Evolutionary conservation across 1,140 invertebrate genomes (phyloP), one percentile per base, ranked within the genome.

Genomic region (Physella acuta): DNA sequence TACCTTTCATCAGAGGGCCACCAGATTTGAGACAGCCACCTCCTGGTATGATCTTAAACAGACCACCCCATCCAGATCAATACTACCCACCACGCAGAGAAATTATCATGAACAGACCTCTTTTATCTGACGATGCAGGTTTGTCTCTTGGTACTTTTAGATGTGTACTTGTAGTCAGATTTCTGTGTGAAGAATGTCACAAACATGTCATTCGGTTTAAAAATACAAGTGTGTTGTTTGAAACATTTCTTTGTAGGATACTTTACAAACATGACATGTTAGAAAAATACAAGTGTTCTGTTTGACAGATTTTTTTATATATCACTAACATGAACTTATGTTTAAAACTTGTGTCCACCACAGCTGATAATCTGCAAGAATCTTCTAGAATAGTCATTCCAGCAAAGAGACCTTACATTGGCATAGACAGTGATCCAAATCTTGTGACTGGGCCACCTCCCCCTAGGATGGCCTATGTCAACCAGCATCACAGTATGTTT

Each of bases 381-480:
- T 53, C 68, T 16, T 71, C 73, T 5, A 34, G 74, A 33, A 68
- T 72, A 52, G 74, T 75, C 17, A 68, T 75, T 34, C 71, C 74
- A 52, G 26, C 69, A 55, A 75, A 75, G 36, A 28, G 66, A n/a
- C 66, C 56, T 1, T 61, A 59, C 39, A 72, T 59, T 53, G 44
- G 49, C 17, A 55, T 62, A 3, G 34, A 59, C 33, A 55, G 14
- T 26, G 33, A 61, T 33, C 24, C 68, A 24, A 51, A 53, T 53
- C 26, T 34, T 24, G 39, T 55, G 1, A 44, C 55, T 36, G 66
- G 66, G n/a, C 56, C 53, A 20, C 66, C 56, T 17, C 66, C 66
- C 49, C 55, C 56, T 5, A 5, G 66, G 11, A 68, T 68, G 55
- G 55, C 66, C 11, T 31, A 28, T n/a, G 17, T 68, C 39, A 64